Percentiles rank a stretch among this genome's conserved stretches.
phyloP scores from a whole-genome alignment of 2,888 invertebrate genomes.

The Arctia plantaginis region DNA sequence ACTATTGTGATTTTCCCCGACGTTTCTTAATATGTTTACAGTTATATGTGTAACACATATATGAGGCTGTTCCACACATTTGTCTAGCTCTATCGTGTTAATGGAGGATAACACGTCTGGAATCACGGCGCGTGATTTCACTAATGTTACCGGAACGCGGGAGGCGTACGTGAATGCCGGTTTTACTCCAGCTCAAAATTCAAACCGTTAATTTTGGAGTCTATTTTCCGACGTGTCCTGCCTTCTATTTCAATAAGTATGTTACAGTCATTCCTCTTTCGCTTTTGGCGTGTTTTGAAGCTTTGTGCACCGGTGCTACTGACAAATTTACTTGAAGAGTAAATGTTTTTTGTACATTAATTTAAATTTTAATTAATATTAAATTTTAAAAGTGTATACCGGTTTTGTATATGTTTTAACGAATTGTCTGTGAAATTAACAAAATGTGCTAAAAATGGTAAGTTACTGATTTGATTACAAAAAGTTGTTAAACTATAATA shows the following conservation, averaged over 20 bases:
- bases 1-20: not conserved
- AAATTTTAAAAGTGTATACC: no score
- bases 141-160: conserved; percentile 18
- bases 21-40: not conserved
- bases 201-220: conserved; percentile 15
- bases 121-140: conserved; percentile 19
- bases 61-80: conserved; percentile 7
- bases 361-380: no score
- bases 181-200: conserved; percentile 16
- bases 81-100: conserved; percentile 22
- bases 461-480: no score
- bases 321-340: not conserved
- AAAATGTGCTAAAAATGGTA: no score
- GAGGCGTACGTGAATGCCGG: conserved; percentile 18
- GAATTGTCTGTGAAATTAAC: no score
- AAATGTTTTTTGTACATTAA: not conserved
- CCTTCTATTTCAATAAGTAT: conserved; percentile 12
- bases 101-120: conserved; percentile 24
- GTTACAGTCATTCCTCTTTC: not conserved
- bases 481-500: no score
- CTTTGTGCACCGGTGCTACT: not conserved
- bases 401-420: no score
- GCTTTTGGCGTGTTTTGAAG: not conserved
- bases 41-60: not conserved
- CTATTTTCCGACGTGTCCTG: conserved; percentile 15